A percentile compares a stretch with the other conserved stretches of the same genome.
Evolutionary conservation across 2,888 invertebrate genomes (phyloP).

Genomic region (Calameuta idolon): DNA sequence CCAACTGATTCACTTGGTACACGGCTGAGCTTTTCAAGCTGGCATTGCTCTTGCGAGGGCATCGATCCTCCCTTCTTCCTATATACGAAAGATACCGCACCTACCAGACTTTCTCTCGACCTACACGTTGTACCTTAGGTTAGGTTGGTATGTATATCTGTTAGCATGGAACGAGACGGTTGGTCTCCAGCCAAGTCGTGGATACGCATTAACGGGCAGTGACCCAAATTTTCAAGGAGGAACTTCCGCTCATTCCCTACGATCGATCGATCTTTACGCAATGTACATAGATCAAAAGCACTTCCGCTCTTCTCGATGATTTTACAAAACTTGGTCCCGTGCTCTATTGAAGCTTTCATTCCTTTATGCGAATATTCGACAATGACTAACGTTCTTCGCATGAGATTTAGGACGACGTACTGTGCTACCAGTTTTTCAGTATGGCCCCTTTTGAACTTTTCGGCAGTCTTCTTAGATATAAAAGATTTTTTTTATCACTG

Average conservation of each 20-base stretch:
- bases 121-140: background rate
- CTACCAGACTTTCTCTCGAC: background rate
- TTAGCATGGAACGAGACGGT: conserved; percentile 26
- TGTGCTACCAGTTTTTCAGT: background rate
- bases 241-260: conserved; percentile 30
- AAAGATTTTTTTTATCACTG: background rate
- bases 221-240: conserved; percentile 39
- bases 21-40: background rate
- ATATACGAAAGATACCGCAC: background rate
- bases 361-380: background rate
- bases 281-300: background rate
- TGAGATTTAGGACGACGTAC: background rate
- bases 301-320: background rate
- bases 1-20: background rate
- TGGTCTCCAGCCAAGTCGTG: conserved; percentile 47
- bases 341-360: background rate
- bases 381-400: background rate
- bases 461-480: background rate
- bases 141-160: background rate
- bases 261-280: background rate
- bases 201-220: conserved; percentile 37
- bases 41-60: background rate
- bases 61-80: background rate
- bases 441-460: background rate
- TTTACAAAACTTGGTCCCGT: background rate